Evolutionary conservation across 2,113 vertebrate species (phyloP), one percentile per base, ranked within the genome.

Genomic region (Campylomormyrus tamandua): DNA sequence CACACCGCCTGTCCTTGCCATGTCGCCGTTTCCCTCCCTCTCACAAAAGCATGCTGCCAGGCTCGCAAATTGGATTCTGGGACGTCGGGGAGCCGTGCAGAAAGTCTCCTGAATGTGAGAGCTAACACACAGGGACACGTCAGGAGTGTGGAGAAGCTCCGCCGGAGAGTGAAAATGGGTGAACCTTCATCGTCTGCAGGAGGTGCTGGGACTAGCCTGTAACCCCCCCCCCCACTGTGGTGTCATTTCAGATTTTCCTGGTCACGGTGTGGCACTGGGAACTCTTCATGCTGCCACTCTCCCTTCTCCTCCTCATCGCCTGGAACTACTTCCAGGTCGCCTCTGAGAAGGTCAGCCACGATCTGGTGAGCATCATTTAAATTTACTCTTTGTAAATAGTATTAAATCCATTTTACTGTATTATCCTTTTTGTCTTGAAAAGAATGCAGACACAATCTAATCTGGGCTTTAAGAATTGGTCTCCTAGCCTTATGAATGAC

Each of bases 271-370:
- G 98, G 98, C 96, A 96, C 3, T 97, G 97, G 94, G 97, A 99
- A 85, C 95, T 99, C 87, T 99, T 98, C 94, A 98, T 99, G 98
- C 93, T 99, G 90, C 98, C 98, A 4, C 89, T 99, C 93, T 96
- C 95, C 88, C 91, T 99, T 89, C 91, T 98, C 89, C 90, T 98
- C 89, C 96, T 99, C 87, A 97, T 99, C 89, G 88, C 93, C 0
- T 98, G 98, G 95, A 98, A 98, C 92, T 98, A 98, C 94, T 89
- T 97, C 89, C 95, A 94, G 42, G 87, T 97, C 87, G 89, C 56
- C 0, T 96, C 94, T 1, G 97, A 97, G 86, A 96, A 96, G 56
- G 91, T 93, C 91, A 7, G 92, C 86, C 97, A 97, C 52, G 97
- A 98, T 91, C 94, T 96, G 97, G 98, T 97, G 94, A 97, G 97